phyloP scores from a whole-genome alignment of 2,113 vertebrate genomes.

The Gavialis gangeticus region DNA sequence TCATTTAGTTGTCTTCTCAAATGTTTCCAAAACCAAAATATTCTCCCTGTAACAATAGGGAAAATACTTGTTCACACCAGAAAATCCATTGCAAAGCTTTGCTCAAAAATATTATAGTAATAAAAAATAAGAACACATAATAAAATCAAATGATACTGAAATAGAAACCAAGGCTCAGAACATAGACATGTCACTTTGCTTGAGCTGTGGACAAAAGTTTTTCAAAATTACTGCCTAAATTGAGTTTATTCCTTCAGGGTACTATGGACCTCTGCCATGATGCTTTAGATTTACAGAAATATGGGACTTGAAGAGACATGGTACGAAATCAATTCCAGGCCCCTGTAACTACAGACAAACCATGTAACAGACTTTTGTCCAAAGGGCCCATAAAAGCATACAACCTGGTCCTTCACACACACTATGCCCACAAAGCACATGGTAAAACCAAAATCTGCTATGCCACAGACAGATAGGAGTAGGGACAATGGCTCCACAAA shows the following conservation, averaged over 20 bases:
- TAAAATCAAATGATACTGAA: background rate
- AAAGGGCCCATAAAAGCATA: too few species aligned
- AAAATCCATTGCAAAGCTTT: background rate
- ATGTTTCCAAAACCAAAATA: background rate
- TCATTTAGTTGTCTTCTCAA: conserved; percentile 2
- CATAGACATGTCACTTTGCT: background rate
- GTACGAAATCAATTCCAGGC: too few species aligned
- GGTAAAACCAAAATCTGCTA: too few species aligned
- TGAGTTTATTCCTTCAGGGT: background rate
- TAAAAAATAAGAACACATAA: too few species aligned
- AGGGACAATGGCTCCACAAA: too few species aligned
- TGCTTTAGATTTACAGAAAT: background rate
- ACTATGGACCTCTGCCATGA: background rate
- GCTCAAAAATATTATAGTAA: background rate
- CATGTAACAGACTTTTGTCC: too few species aligned
- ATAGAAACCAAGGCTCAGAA: conserved; percentile 8
- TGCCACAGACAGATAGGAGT: too few species aligned
- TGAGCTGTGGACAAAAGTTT: background rate
- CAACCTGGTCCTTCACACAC: too few species aligned
- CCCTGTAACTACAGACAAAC: too few species aligned
- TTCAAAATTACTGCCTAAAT: background rate
- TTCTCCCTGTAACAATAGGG: background rate
- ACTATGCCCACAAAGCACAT: too few species aligned
- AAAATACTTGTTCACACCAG: background rate
- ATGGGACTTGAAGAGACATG: too few species aligned